Conservation (phyloP, 92 coral and sea anemone genomes). For the Porites evermanni region DNA sequence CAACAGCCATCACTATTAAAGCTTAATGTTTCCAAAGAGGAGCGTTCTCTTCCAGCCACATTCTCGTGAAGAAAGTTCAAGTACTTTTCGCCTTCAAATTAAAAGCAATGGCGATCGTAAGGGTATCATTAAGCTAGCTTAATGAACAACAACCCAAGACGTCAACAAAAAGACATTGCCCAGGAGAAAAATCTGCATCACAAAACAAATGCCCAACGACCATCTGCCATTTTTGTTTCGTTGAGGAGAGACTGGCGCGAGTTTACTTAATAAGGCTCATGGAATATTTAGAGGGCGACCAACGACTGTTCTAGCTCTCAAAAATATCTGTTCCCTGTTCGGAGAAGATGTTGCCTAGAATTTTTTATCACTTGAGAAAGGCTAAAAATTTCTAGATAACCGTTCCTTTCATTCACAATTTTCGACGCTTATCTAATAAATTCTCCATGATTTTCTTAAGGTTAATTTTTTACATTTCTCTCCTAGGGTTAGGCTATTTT, state of each 20-base stretch:
- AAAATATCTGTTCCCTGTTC: too few relatives aligned
- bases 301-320: too few relatives aligned
- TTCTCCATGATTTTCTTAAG: too few relatives aligned
- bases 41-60: constrained; percentile 34
- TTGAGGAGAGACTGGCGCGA: constrained; percentile 16
- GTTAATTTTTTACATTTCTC: too few relatives aligned
- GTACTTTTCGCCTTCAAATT: constrained; percentile 13
- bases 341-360: too few relatives aligned
- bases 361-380: too few relatives aligned
- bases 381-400: too few relatives aligned
- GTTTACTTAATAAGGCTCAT: background rate
- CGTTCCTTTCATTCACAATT: too few relatives aligned
- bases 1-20: background rate
- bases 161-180: constrained; percentile 10
- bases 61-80: constrained; percentile 4
- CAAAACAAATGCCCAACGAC: background rate
- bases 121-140: constrained; percentile 14
- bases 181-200: constrained; percentile 18
- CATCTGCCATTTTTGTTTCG: background rate
- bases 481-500: too few relatives aligned
- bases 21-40: background rate
- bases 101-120: background rate
- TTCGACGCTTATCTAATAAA: too few relatives aligned
- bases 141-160: constrained; percentile 11
- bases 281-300: background rate